Percentiles rank a stretch among this genome's conserved stretches.
These are phyloP conservation scores for Cryptomyrus ogoouensis DNA, from an alignment of 2,113 vertebrate genomes.

Conservation along the genomic window DNA sequence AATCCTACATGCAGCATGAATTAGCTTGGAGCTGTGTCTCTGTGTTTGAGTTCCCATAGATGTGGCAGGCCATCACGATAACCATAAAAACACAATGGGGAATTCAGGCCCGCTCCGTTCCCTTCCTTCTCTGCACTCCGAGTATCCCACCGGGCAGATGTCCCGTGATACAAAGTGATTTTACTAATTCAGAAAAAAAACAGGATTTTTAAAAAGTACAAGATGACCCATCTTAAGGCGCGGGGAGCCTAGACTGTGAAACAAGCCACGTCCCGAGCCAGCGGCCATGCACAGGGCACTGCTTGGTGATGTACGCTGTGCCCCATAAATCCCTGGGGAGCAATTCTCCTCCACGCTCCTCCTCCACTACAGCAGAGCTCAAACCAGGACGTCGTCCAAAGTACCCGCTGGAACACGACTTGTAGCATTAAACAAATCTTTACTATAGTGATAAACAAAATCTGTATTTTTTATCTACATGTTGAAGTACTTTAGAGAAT, in stretches of 20 bases:
- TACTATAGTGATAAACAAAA: not conserved
- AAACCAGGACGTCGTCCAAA: not conserved
- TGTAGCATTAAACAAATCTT: not conserved
- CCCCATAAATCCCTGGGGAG: not conserved
- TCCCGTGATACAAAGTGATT: not conserved
- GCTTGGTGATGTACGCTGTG: not conserved
- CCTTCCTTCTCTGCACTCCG: not conserved
- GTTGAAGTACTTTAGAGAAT: slow-evolving; percentile 10
- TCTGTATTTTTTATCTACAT: not conserved
- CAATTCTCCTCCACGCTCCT: not conserved
- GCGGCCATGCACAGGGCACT: not conserved
- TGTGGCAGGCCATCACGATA: not conserved
- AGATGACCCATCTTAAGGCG: not conserved
- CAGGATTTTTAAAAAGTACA: not conserved
- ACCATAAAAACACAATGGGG: not conserved
- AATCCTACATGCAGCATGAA: not conserved
- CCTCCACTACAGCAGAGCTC: not conserved
- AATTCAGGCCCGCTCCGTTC: not conserved
- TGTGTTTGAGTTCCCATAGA: not conserved
- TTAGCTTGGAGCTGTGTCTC: not conserved
- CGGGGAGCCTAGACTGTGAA: not conserved
- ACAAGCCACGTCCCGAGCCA: not conserved
- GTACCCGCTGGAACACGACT: not conserved
- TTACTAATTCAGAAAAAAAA: not conserved
- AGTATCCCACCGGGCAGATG: not conserved